Evolutionary conservation across 2,113 vertebrate species (phyloP), one percentile per base, ranked within the genome.

Genomic region (Epinephelus cyanopodus): DNA sequence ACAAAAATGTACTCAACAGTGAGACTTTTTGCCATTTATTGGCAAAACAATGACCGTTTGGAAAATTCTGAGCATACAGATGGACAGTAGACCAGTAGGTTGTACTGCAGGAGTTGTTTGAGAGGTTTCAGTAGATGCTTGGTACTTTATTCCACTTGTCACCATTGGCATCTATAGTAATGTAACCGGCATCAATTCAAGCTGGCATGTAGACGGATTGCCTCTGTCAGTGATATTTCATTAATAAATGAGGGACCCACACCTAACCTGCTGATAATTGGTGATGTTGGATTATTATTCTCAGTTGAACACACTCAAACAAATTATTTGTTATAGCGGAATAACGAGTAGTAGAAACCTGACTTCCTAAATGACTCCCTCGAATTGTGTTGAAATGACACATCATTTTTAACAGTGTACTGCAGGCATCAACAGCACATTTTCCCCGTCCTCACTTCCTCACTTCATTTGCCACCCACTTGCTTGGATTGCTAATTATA

Each of bases 401-500:
- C 33, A 82, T 75, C 50, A 13, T 81, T 81, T 87, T 87, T 78
- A 77, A 56, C 79, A 19, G 48, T 77, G 82, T 25, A 56, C 85
- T 56, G 81, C 45, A 78, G 82, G 77, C 90, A 71, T 87, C 87
- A 84, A 70, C 83, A 74, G 66, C 91, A 86, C 74, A 72, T 73
- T 89, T 82, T 83, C 72, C 72, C 85, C 68, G 18, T 71, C 75
- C 57, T 81, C 74, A 21, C 62, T 85, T 83, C 81, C 79, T 88
- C 85, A 74, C 89, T 92, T 93, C 83, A 72, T 88, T 88, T 81
- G 79, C 92, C 90, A 87, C 92, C 92, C 87, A 91, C 91, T 73
- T 63, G 87, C 83, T 42, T 47, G 68, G 74, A 54, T 82, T 56
- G 86, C 92, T 93, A 93, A 94, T 94, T 92, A 91, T 93, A 94